phyloP scores from a whole-genome alignment of 2,797 vertebrate species.

The Oreonectes daqikongensis region DNA sequence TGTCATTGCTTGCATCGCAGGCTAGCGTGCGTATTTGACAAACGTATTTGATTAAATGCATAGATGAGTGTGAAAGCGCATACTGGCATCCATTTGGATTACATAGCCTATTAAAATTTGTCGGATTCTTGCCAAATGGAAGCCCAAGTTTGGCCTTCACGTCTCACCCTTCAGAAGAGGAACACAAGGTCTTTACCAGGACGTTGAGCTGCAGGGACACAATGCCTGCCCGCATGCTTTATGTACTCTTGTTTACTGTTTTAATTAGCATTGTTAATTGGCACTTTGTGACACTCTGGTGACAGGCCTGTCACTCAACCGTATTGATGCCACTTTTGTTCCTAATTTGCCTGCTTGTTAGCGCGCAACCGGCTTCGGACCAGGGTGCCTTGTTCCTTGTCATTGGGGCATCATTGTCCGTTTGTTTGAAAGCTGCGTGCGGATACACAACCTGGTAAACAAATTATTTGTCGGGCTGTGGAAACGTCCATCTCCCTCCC shows the following conservation, averaged over 20 bases:
- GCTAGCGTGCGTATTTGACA: neutral
- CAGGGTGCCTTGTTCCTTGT: conserved; percentile 71
- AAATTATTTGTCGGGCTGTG: conserved; percentile 67
- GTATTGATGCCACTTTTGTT: conserved; percentile 78
- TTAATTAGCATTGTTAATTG: conserved; percentile 99
- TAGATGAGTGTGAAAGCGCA: conserved; percentile 14
- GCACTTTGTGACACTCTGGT: conserved; percentile 86
- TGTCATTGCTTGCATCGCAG: neutral
- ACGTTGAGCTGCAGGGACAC: conserved; percentile 65
- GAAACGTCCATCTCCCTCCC: conserved; percentile 59
- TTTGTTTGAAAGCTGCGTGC: conserved; percentile 68
- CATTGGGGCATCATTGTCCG: conserved; percentile 76
- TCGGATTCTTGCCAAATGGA: conserved; percentile 11
- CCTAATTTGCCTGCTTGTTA: conserved; percentile 80
- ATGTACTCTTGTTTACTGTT: conserved; percentile 86
- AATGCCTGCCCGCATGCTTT: conserved; percentile 71
- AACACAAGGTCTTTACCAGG: conserved; percentile 63
- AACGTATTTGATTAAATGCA: conserved; percentile 19
- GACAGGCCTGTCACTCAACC: conserved; percentile 83
- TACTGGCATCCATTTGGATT: neutral
- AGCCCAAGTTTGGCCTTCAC: conserved; percentile 39
- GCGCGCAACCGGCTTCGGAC: conserved; percentile 66
- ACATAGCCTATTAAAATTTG: neutral
- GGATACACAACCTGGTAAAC: conserved; percentile 79
- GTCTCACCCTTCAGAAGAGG: conserved; percentile 58